Base-by-base conservation (phyloP, 2,888 invertebrate genomes). In the Xanthostigma xanthostigma region DNA sequence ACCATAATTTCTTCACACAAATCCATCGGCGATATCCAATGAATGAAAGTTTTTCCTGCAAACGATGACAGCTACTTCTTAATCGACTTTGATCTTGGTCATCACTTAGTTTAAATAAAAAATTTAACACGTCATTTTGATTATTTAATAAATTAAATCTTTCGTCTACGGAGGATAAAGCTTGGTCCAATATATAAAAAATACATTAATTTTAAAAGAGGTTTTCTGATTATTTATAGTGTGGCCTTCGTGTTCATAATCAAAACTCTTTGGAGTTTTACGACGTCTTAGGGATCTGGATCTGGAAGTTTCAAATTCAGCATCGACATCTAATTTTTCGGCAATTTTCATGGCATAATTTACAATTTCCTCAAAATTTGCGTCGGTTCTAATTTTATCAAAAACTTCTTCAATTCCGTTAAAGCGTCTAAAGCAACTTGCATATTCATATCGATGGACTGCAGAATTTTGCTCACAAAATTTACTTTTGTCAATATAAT, bases 381-480 rank as follows among this genome's bases (percentile, higher is more conserved):
- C 46, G 50, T 53, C 50, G 35, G 49, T 48, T 52, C 53, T 51
- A 51, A 51, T 49, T 51, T 47, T 52, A 44, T 52, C 48, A 55
- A 50, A 52, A 53, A 53, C 41, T 47, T 49, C 38, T 51, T 52
- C 50, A 54, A 50, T 50, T 54, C 50, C 35, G 50, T 48, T 51
- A 54, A 54, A 49, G 53, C 51, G 53, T 55, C 50, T 51, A 48
- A 49, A 54, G 53, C 51, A 44, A 54, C 50, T 54, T 54, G 53
- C 47, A 55, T 52, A 53, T 54, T 55, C 50, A 51, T 55, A 49
- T 45, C 37, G 44, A 45, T 27, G 46, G 17, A 17, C 17, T 55
- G 51, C 27, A 53, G 44, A 42, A 52, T 49, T 51, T 53, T 53
- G 41, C 52, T 53, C 36, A 54, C 53, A 51, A 53, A 51, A 50